Percentiles rank a stretch among this genome's conserved stretches.
Evolutionary conservation across 1,140 invertebrate genomes (phyloP).

Genomic region (Drosophila lowei): DNA sequence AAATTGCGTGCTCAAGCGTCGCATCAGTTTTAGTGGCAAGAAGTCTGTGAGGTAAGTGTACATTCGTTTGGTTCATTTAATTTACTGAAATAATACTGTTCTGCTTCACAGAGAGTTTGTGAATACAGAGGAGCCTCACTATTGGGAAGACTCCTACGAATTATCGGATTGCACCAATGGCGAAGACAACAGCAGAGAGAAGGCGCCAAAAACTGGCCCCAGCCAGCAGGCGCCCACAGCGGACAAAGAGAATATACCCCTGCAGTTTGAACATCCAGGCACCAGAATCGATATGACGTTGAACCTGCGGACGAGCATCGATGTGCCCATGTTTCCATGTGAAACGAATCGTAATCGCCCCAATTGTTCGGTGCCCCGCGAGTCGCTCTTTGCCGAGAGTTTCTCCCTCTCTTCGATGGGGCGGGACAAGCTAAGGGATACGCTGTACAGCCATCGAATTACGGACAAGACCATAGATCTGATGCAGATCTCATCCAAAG

Average conservation of each 20-base stretch:
- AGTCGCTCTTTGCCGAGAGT: constrained; percentile 13
- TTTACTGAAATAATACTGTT: too few relatives aligned
- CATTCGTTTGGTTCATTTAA: too few relatives aligned
- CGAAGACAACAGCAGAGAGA: constrained; percentile 54
- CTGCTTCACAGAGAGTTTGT: constrained; percentile 47
- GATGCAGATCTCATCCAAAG: constrained; percentile 1
- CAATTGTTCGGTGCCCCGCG: background rate
- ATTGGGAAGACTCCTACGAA: constrained; percentile 65
- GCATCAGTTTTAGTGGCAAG: constrained; percentile 70
- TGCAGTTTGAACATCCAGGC: too few relatives aligned
- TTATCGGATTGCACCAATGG: constrained; percentile 56
- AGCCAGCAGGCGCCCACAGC: background rate
- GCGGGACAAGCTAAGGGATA: constrained; percentile 28
- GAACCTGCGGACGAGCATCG: constrained; percentile 56
- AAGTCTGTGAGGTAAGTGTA: constrained; percentile 54
- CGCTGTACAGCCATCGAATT: constrained; percentile 1
- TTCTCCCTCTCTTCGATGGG: constrained; percentile 28
- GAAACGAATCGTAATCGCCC: constrained; percentile 13
- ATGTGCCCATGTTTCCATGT: constrained; percentile 57
- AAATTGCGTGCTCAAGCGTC: constrained; percentile 40
- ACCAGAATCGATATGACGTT: constrained; percentile 19
- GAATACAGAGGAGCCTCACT: constrained; percentile 43
- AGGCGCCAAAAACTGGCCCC: background rate
- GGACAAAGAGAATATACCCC: constrained; percentile 49
- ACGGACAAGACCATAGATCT: constrained; percentile 62